Percentiles rank a stretch among this genome's conserved stretches.
Conservation (phyloP, 2,888 invertebrate genomes). For the Eurytoma californica region DNA sequence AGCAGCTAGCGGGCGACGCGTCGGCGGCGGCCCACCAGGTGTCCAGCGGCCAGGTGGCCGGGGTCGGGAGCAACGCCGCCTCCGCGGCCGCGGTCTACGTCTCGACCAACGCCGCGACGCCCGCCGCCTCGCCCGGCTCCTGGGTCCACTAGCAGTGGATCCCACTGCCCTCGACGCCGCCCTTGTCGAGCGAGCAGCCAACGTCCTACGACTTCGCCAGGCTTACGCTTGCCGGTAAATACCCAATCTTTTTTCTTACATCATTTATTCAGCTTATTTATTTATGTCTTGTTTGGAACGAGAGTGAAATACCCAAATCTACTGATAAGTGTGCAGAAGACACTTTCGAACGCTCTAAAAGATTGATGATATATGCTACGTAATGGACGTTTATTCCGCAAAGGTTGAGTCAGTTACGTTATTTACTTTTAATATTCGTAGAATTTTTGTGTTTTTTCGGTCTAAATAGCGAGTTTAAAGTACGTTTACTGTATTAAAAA, state of each 20-base stretch:
- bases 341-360: too few species aligned
- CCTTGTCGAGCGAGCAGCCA: slow-evolving; percentile 63
- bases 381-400: too few species aligned
- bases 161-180: slow-evolving; percentile 68
- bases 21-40: neutral
- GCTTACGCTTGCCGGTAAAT: slow-evolving; percentile 67
- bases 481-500: too few species aligned
- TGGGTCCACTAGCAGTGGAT: slow-evolving; percentile 79
- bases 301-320: too few species aligned
- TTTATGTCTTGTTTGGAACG: too few species aligned
- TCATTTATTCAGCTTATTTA: too few species aligned
- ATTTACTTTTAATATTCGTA: too few species aligned
- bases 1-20: slow-evolving; percentile 10
- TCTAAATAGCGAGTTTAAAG: too few species aligned
- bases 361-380: too few species aligned
- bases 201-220: slow-evolving; percentile 61
- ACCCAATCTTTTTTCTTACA: neutral
- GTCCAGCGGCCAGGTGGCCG: slow-evolving; percentile 15
- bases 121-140: slow-evolving; percentile 77
- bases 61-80: slow-evolving; percentile 73
- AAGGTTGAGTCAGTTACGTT: too few species aligned
- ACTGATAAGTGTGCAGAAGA: too few species aligned
- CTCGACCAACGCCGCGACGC: slow-evolving; percentile 74
- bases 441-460: too few species aligned
- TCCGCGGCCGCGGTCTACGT: slow-evolving; percentile 72